Base-by-base conservation (phyloP, 2,888 invertebrate species). In the Leptinotarsa rubiginosa region DNA sequence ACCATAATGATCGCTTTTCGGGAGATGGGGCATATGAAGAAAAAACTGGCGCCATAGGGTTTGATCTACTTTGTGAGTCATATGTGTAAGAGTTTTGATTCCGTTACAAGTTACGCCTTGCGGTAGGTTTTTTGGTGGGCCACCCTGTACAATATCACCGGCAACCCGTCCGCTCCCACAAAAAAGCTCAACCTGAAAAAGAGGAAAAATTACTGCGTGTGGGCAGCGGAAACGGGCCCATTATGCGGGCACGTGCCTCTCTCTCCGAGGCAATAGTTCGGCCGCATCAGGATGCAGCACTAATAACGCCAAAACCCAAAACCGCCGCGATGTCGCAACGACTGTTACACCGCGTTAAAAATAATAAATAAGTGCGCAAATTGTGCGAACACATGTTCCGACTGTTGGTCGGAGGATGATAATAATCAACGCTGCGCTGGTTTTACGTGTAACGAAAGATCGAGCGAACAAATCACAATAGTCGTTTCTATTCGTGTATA, bases 281-380 rank as follows among this genome's bases (percentile, higher is more conserved):
- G 20, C 56, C 56, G 20, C 56, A 56, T 56, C 56, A 22, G 20
- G 56, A 56, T 56, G 56, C 56, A 22, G 31, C 16, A 12, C n/a
- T 68, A 54, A 68, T 68, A 68, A 31, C 68, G 54, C 41, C 68
- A n/a, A 68, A 68, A 68, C 68, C 41, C 68, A n/a, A 68, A 68
- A 68, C 68, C 31, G 68, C 68, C 12, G 31, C 54, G 41, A 68
- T 68, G 68, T 54, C 52, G 68, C 54, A 68, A 68, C 68, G 54
- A 54, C 31, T 54, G 54, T 22, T 25, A 50, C 22, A 31, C 66
- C 66, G 25, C 68, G 68, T 47, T 68, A 68, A 68, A 68, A 68
- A 68, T 68, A 68, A 68, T 68, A 68, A 68, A 68, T 56, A 68
- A 54, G 31, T 68, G 68, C 18, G 47, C 68, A 52, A 68, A 68